Evolutionary conservation across 1,140 invertebrate species (phyloP).

Genomic region (Drosophila gunungcola): DNA sequence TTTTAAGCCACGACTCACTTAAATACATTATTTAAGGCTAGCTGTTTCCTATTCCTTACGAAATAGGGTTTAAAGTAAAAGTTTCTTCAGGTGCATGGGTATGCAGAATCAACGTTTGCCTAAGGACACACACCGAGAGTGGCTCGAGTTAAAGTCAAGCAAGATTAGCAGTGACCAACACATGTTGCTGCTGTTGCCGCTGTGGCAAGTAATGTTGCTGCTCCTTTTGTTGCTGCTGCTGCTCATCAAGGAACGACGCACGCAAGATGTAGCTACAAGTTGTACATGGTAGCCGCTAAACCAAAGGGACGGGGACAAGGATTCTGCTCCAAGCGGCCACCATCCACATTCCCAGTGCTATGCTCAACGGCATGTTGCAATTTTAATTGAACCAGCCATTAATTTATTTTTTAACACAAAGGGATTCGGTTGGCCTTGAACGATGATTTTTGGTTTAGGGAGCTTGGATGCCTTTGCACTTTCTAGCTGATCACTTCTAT

Average conservation of each 20-base stretch:
- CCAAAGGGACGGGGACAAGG: constrained; percentile 31
- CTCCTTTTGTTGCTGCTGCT: constrained; percentile 26
- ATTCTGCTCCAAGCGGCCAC: constrained; percentile 24
- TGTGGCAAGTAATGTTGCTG: constrained; percentile 20
- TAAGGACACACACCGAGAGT: constrained; percentile 64
- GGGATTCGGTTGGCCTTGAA: not conserved
- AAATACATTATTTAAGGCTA: no score
- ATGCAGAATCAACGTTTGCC: constrained; percentile 31
- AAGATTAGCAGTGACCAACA: constrained; percentile 74
- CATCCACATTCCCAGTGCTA: constrained; percentile 22
- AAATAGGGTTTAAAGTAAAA: not conserved
- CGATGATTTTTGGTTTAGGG: not conserved
- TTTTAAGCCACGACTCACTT: no score
- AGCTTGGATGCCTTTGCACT: no score
- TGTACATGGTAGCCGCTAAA: constrained; percentile 58
- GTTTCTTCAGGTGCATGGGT: constrained; percentile 1
- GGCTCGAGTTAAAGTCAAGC: constrained; percentile 34
- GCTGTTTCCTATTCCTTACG: no score
- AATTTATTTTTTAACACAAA: constrained; percentile 74
- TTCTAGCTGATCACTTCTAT: no score
- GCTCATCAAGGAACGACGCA: constrained; percentile 75
- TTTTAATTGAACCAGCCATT: constrained; percentile 81
- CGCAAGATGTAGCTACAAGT: constrained; percentile 77
- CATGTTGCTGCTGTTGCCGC: constrained; percentile 52
- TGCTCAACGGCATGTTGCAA: constrained; percentile 80